Evolutionary conservation across 2,797 vertebrate genomes (phyloP).

Genomic region (Columba guinea): DNA sequence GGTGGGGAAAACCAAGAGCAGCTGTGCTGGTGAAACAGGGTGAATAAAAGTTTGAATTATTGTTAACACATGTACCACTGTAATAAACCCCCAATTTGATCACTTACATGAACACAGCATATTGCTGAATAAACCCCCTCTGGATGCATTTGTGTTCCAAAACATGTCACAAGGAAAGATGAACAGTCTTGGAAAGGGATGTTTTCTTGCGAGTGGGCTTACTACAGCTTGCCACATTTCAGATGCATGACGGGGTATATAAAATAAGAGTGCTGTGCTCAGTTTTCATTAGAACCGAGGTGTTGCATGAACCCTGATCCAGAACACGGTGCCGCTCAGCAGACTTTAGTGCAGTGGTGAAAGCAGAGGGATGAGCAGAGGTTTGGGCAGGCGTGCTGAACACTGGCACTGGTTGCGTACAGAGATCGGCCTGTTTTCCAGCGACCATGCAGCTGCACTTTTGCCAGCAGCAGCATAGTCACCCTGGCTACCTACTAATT

Average conservation of each 20-base stretch:
- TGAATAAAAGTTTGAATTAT: slow-evolving; percentile 67
- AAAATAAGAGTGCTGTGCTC: background rate
- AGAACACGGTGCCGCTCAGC: background rate
- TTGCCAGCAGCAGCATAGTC: background rate
- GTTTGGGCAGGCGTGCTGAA: background rate
- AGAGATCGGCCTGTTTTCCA: background rate
- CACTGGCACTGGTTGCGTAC: background rate
- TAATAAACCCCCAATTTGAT: slow-evolving; percentile 35
- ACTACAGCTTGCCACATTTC: background rate
- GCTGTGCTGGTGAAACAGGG: slow-evolving; percentile 62
- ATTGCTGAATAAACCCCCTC: slow-evolving; percentile 61
- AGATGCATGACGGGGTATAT: background rate
- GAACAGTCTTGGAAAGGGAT: slow-evolving; percentile 68
- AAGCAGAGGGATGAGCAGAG: background rate
- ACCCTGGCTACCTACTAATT: background rate
- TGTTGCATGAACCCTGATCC: background rate
- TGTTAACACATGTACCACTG: slow-evolving; percentile 72
- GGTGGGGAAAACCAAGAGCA: slow-evolving; percentile 71
- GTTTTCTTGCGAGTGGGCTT: background rate
- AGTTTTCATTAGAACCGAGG: background rate
- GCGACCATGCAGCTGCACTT: slow-evolving; percentile 5
- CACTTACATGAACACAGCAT: slow-evolving; percentile 40
- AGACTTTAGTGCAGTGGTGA: background rate
- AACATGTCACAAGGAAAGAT: slow-evolving; percentile 71
- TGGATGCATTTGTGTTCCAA: slow-evolving; percentile 63